A percentile compares a stretch with the other conserved stretches of the same genome.
Evolutionary conservation across 2,113 vertebrate genomes (phyloP).

Genomic region (Grammomys dolichurus): DNA sequence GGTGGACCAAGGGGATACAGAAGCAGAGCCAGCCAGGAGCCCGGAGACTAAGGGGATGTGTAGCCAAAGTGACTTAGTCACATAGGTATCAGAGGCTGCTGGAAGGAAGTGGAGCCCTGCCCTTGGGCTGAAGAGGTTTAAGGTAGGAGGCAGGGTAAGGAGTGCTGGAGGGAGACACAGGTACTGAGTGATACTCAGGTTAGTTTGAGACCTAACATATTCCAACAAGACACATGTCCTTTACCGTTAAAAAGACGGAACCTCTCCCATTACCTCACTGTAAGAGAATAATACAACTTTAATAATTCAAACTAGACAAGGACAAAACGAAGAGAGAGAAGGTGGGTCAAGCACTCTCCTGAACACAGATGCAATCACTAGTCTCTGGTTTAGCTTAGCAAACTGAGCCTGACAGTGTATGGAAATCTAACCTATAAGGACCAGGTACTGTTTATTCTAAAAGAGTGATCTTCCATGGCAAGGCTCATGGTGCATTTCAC

Average conservation of each 20-base stretch:
- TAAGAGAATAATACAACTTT: not conserved
- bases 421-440: not conserved
- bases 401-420: not conserved
- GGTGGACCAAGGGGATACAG: not conserved
- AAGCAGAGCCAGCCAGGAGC: not conserved
- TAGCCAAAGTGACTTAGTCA: not conserved
- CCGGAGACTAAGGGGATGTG: not conserved
- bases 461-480: not conserved
- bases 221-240: not conserved
- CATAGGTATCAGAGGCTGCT: not conserved
- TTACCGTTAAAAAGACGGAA: not conserved
- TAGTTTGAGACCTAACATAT: not conserved
- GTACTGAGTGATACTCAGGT: not conserved
- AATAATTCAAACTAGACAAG: not conserved
- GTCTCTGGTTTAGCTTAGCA: not conserved
- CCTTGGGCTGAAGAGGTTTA: not conserved
- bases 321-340: not conserved
- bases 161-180: too few species aligned
- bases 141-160: fast-evolving
- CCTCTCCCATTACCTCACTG: not conserved
- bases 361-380: not conserved
- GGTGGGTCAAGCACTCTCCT: not conserved
- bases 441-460: constrained; percentile 8
- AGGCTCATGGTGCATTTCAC: not conserved
- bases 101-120: not conserved